Percentiles rank a stretch among this genome's conserved stretches.
phyloP scores from a whole-genome alignment of 2,797 vertebrate species.

The Propithecus perrieri region DNA sequence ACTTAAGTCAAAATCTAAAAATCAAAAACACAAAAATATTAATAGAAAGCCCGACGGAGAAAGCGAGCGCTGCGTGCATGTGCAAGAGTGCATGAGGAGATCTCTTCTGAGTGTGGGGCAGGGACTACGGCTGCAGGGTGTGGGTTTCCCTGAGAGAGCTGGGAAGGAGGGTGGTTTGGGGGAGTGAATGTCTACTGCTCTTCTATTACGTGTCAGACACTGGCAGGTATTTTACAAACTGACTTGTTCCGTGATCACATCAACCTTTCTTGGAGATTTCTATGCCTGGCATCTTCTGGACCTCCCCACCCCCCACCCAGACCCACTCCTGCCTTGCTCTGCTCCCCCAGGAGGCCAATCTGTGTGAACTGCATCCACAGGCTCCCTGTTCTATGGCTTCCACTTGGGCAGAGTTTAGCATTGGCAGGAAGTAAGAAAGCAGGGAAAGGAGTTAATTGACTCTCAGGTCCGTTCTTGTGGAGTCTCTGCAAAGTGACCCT shows the following conservation, averaged over 20 bases:
- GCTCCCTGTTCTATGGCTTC: background rate
- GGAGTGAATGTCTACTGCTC: background rate
- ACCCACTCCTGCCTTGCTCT: background rate
- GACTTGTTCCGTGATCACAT: background rate
- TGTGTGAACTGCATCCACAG: background rate
- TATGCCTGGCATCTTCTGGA: background rate
- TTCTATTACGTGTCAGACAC: background rate
- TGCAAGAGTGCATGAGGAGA: background rate
- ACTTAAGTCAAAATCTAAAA: background rate
- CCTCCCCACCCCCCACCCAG: too few relatives aligned
- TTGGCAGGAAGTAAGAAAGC: background rate
- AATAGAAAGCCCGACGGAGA: background rate
- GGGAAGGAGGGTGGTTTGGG: too few relatives aligned
- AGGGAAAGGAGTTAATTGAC: background rate
- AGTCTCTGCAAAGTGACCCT: background rate
- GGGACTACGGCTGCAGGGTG: background rate
- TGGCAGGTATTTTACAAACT: background rate
- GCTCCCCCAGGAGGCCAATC: background rate
- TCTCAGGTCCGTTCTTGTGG: background rate
- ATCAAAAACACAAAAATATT: background rate
- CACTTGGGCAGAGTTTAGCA: background rate
- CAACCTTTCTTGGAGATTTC: background rate
- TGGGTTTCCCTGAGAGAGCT: background rate
- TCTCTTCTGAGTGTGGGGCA: background rate
- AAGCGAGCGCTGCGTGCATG: accelerated